Percentiles rank a stretch among this genome's conserved stretches.
Conservation (phyloP, 2,888 invertebrate genomes). For the Archaeoteleia sp. region DNA sequence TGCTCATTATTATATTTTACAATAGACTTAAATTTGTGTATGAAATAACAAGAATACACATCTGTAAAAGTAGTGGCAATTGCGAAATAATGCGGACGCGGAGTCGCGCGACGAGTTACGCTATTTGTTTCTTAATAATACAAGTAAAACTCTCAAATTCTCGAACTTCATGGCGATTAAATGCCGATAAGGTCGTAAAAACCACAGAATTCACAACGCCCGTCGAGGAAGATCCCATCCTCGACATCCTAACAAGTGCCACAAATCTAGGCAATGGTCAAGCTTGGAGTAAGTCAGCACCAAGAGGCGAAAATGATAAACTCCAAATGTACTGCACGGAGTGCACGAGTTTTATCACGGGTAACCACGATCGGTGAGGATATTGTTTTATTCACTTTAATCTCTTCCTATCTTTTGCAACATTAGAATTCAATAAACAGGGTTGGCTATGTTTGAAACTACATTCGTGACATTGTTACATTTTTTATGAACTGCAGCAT, state of each 20-base stretch:
- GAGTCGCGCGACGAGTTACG: slow-evolving; percentile 65
- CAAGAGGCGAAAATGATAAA: slow-evolving; percentile 58
- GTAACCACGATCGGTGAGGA: slow-evolving; percentile 66
- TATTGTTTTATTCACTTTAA: no score
- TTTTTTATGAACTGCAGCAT: no score
- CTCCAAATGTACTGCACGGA: slow-evolving; percentile 69
- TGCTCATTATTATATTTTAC: no score
- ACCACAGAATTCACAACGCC: slow-evolving; percentile 74
- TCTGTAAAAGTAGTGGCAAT: no score
- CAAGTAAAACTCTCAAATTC: slow-evolving; percentile 81
- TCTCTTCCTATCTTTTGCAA: no score
- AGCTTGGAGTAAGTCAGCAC: slow-evolving; percentile 68
- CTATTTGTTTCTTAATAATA: slow-evolving; percentile 69
- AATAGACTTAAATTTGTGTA: no score
- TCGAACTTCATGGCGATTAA: slow-evolving; percentile 89
- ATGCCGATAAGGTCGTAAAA: slow-evolving; percentile 84
- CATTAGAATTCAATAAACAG: no score
- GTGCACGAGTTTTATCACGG: slow-evolving; percentile 64
- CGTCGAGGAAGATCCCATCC: slow-evolving; percentile 83
- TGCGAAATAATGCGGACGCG: slow-evolving; percentile 61
- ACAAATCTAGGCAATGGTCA: slow-evolving; percentile 73
- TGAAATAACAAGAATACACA: no score
- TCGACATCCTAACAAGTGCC: slow-evolving; percentile 85
- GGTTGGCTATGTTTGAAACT: no score
- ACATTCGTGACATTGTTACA: no score